Evolutionary conservation across 2,888 invertebrate species (phyloP).

Genomic region (Adela reaumurella): DNA sequence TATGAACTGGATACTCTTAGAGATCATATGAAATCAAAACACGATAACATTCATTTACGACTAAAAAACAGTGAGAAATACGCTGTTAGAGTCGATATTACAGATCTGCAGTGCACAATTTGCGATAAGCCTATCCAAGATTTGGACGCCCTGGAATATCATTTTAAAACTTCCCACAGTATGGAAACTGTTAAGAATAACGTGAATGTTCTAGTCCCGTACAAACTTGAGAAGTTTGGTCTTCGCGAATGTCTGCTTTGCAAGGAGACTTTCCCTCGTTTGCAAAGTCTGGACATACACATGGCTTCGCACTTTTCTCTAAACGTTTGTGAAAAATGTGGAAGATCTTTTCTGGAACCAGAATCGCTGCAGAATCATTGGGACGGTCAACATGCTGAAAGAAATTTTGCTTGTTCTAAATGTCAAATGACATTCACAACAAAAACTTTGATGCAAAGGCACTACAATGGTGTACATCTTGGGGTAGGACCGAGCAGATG

Average conservation of each 20-base stretch:
- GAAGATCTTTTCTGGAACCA: too few species aligned
- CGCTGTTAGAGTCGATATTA: conserved; percentile 13
- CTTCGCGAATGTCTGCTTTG: conserved; percentile 41
- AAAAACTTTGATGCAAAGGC: neutral
- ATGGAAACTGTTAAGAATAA: conserved; percentile 39
- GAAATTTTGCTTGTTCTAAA: conserved; percentile 21
- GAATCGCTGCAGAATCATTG: neutral
- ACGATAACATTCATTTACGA: too few species aligned
- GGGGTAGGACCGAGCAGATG: too few species aligned
- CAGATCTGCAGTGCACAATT: conserved; percentile 30
- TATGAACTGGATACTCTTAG: conserved; percentile 21
- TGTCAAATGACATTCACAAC: neutral
- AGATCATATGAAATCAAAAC: too few species aligned
- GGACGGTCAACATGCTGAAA: neutral
- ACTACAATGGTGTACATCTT: too few species aligned
- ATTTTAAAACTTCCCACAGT: conserved; percentile 32
- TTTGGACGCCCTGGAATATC: conserved; percentile 34
- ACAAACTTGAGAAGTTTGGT: too few species aligned
- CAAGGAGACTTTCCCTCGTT: conserved; percentile 27
- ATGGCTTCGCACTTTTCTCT: conserved; percentile 29
- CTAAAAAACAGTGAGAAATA: too few species aligned
- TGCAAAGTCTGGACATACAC: conserved; percentile 37
- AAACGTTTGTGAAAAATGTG: neutral
- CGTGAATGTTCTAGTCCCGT: conserved; percentile 39
- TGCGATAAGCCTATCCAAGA: conserved; percentile 29